Conservation (phyloP, 1,140 invertebrate genomes). For the Lepidurus packardi region DNA sequence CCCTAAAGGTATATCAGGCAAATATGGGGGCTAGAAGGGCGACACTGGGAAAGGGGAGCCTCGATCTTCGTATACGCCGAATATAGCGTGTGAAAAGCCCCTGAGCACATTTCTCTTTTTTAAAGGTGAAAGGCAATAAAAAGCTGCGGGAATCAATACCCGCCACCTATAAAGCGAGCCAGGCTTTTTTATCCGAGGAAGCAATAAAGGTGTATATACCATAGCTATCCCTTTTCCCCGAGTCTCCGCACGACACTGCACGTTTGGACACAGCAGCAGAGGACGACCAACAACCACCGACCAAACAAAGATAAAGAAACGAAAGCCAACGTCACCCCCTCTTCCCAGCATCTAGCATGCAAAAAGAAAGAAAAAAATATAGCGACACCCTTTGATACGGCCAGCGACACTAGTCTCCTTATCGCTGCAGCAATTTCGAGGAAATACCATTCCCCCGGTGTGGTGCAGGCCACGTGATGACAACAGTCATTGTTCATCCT, state of each 20-base stretch:
- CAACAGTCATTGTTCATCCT: neutral
- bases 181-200: neutral
- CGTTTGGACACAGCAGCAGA: neutral
- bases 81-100: too few species aligned
- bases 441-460: neutral
- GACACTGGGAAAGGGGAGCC: too few species aligned
- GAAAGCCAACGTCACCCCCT: neutral
- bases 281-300: neutral
- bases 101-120: too few species aligned
- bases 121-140: neutral
- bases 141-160: neutral
- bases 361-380: neutral
- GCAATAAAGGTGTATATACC: neutral
- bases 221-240: neutral
- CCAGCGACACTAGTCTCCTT: neutral
- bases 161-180: neutral
- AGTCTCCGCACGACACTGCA: neutral
- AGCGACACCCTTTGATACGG: neutral
- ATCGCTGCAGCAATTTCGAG: neutral
- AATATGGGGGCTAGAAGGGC: too few species aligned
- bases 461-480: neutral
- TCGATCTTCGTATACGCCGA: too few species aligned
- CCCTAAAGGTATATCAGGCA: too few species aligned
- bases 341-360: neutral
- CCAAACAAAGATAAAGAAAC: slow-evolving; percentile 3